Base-by-base conservation (phyloP, 2,113 vertebrate species). In the Pogonocichla stellata region DNA sequence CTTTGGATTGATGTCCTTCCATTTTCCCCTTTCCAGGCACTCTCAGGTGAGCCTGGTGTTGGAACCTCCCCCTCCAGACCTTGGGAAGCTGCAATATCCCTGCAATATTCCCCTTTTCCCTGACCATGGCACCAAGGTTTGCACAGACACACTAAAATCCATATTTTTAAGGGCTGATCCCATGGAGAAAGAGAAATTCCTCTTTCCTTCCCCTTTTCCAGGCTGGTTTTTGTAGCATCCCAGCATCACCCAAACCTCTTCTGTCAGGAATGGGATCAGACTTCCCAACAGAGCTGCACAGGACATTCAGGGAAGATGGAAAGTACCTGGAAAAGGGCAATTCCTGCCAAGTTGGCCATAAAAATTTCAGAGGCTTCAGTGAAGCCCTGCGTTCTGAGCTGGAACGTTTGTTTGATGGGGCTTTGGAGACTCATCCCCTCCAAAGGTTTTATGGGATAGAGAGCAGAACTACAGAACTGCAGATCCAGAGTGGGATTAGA, bases 311-410 rank as follows among this genome's bases (percentile, higher is more conserved):
- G 25, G 92, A 89, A 88, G 93, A 94, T 94, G 93, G 82, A 92
- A 65, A 64, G 56, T 77, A 1, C 84, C 50, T 85, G 91, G 84
- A 90, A 87, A 94, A 72, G 11, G 74, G 61, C 91, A 51, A 65
- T 96, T 96, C 73, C 89, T 95, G 92, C 91, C 93, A 90, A 85
- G 65, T 19, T 45, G 71, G 67, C 92, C 53, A 20, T 92, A 92
- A 95, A 94, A 86, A 83, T 86, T 90, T 78, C 91, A 94, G 78
- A 96, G 86, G 78, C 74, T 91, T 88, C 96, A 95, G 91, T 96
- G 95, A 94, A 91, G 71, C 88, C 87, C 92, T 24, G 57, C 67
- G 81, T 93, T 96, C 1, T 0, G 2, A 73, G 47, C 29, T 42
- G 74, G 29, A 93, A 8, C 2, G 2, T 24, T 24, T 24, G 26